phyloP scores from a whole-genome alignment of 2,797 vertebrate species.

The Rhabdophis nuchalis region DNA sequence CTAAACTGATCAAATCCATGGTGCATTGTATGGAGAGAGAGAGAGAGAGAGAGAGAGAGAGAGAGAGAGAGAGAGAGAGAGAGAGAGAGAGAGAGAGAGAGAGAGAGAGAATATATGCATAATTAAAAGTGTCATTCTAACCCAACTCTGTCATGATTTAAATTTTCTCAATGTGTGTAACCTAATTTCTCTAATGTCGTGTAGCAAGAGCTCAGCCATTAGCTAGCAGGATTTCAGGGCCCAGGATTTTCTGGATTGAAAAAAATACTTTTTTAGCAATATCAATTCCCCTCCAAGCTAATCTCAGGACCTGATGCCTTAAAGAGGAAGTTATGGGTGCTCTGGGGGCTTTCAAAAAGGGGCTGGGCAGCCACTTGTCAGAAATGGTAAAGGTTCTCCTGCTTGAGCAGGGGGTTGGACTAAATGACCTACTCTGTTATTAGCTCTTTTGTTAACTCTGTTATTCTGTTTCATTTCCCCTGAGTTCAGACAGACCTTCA shows the following conservation, averaged over 20 bases:
- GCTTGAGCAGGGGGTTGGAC: background rate
- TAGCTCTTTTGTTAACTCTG: background rate
- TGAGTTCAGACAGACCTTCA: conserved; percentile 42
- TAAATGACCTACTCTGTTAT: background rate
- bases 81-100: no score
- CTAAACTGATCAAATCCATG: background rate
- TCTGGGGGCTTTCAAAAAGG: background rate
- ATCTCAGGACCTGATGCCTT: background rate
- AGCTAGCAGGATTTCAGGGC: background rate
- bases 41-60: no score
- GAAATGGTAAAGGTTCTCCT: background rate
- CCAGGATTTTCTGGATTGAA: background rate
- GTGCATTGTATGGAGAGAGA: background rate
- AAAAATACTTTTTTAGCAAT: background rate
- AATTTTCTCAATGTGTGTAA: background rate
- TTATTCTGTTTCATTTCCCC: conserved; percentile 51
- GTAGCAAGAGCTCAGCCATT: background rate
- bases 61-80: no score
- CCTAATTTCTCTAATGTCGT: background rate
- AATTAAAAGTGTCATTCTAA: background rate
- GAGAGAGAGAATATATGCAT: background rate
- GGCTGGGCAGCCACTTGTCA: background rate
- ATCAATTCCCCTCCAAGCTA: background rate
- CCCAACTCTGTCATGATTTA: background rate
- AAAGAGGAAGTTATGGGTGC: background rate